These are phyloP conservation scores for Melanotaenia nigrans DNA, from an alignment of 2,797 vertebrate genomes.

Conservation along the genomic window DNA sequence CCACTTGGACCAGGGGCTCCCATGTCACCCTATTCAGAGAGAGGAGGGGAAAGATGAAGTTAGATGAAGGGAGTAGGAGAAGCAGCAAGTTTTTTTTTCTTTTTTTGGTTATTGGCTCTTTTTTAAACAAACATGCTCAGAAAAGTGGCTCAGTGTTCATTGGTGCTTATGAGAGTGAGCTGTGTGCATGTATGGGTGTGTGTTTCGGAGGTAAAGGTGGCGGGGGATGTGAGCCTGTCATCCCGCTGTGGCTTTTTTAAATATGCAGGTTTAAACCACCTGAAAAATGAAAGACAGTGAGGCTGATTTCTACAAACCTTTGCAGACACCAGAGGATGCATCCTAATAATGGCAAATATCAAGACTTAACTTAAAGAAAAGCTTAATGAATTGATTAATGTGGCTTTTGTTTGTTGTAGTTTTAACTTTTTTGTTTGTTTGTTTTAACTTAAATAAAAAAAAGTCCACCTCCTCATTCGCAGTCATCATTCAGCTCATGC, in stretches of 20 bases:
- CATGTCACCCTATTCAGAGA: conserved; percentile 88
- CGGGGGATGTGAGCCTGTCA: conserved; percentile 55
- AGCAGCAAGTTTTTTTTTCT: conserved; percentile 59
- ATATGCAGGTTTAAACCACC: conserved; percentile 45
- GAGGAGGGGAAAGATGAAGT: conserved; percentile 62
- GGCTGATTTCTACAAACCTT: background rate
- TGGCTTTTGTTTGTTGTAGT: background rate
- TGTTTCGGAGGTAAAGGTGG: conserved; percentile 48
- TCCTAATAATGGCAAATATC: background rate
- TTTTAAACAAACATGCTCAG: conserved; percentile 80
- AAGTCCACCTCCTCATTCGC: too few relatives aligned
- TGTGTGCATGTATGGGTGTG: conserved; percentile 55
- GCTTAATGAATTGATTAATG: background rate
- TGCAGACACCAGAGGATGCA: background rate
- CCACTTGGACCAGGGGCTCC: conserved; percentile 94
- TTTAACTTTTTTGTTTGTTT: background rate
- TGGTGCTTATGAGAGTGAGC: conserved; percentile 67
- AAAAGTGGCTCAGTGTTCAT: conserved; percentile 81
- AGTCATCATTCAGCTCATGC: background rate
- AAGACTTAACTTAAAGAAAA: background rate
- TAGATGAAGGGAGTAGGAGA: conserved; percentile 67
- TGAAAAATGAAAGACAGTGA: conserved; percentile 26
- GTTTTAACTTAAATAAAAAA: background rate
- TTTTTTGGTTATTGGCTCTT: conserved; percentile 70
- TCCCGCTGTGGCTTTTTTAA: conserved; percentile 55